Conservation (phyloP, 2,113 vertebrate species). For the Tachuris rubrigastra region DNA sequence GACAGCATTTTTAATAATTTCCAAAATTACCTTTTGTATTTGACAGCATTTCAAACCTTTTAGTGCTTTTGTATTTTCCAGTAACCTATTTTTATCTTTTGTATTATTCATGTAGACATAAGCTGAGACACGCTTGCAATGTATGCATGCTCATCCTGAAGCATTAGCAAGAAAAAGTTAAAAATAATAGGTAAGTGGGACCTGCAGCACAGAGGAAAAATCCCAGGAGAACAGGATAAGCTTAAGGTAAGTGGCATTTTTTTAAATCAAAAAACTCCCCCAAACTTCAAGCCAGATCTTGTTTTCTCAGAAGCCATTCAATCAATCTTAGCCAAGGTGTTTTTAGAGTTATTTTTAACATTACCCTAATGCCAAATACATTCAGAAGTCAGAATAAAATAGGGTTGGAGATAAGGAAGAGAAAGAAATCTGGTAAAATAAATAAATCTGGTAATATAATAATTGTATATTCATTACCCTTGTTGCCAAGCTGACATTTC, state of each 20-base stretch:
- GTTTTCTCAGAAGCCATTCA: conserved; percentile 1
- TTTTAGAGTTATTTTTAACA: not conserved
- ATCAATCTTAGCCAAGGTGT: not conserved
- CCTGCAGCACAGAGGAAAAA: not conserved
- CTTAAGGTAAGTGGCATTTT: not conserved
- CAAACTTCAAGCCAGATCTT: not conserved
- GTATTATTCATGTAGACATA: not conserved
- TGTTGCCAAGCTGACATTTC: not conserved
- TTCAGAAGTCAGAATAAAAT: not conserved
- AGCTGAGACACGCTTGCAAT: not conserved
- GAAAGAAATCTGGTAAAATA: not conserved
- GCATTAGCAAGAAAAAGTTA: not conserved
- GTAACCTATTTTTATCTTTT: not conserved
- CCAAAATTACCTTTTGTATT: conserved; percentile 35
- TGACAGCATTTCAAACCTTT: conserved; percentile 43
- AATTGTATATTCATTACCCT: not conserved
- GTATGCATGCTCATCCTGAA: not conserved
- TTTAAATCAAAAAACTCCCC: not conserved
- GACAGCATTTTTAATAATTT: conserved; percentile 60
- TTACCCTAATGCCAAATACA: not conserved
- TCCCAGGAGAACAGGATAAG: not conserved
- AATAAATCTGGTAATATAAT: not conserved
- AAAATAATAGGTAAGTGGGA: not conserved
- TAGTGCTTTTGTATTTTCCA: not conserved
- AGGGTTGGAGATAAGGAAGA: not conserved